Evolutionary conservation across 2,113 vertebrate species (phyloP).

Genomic region (Ondatra zibethicus): DNA sequence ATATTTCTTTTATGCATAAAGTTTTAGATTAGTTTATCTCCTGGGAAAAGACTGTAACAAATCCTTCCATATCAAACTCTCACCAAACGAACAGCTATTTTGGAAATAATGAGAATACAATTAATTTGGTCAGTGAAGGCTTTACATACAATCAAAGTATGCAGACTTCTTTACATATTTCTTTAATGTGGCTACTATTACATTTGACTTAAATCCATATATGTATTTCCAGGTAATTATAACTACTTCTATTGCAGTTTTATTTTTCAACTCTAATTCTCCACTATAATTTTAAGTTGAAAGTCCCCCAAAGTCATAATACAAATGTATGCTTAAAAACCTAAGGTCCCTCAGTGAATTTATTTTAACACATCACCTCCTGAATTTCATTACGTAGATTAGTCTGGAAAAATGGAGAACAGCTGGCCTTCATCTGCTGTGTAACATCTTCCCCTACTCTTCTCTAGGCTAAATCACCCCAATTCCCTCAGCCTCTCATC

Average conservation of each 20-base stretch:
- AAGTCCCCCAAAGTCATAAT: conserved; percentile 55
- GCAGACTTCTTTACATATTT: neutral
- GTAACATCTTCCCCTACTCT: conserved; percentile 5
- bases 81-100: conserved; percentile 4
- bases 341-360: conserved; percentile 41
- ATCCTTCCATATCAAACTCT: conserved; percentile 23
- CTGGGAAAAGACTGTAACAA: neutral
- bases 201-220: conserved; percentile 7
- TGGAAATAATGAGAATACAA: neutral
- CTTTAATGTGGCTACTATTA: conserved; percentile 15
- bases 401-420: conserved; percentile 66
- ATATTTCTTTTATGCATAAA: conserved; percentile 49
- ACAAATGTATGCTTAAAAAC: conserved; percentile 58
- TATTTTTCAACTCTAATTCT: conserved; percentile 16
- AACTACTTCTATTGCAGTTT: conserved; percentile 45
- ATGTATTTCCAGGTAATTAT: neutral
- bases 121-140: neutral
- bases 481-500: conserved; percentile 74
- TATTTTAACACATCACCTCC: conserved; percentile 64
- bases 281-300: conserved; percentile 56
- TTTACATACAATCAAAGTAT: neutral
- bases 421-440: conserved; percentile 59
- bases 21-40: conserved; percentile 56
- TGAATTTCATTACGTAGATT: conserved; percentile 72
- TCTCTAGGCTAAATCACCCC: conserved; percentile 63